Percentiles rank a stretch among this genome's conserved stretches.
Evolutionary conservation across 2,797 vertebrate species (phyloP).

Genomic region (Lepilemur septentrionalis): DNA sequence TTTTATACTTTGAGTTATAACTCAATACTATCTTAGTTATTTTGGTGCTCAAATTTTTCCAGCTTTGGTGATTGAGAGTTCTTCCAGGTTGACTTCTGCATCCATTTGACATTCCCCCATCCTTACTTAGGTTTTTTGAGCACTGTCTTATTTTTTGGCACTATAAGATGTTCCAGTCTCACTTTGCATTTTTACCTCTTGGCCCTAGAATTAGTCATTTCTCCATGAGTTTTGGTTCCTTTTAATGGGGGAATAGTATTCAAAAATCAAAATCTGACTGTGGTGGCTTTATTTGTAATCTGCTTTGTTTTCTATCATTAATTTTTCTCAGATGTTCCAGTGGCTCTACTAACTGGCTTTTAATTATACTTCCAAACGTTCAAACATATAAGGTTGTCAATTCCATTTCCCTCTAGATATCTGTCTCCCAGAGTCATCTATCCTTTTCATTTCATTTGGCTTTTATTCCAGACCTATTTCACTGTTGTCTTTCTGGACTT

Average conservation of each 20-base stretch:
- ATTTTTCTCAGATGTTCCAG: neutral
- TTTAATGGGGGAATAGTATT: neutral
- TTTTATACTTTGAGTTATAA: neutral
- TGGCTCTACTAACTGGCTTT: neutral
- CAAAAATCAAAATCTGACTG: neutral
- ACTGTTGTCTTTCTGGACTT: neutral
- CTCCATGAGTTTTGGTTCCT: neutral
- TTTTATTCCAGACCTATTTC: neutral
- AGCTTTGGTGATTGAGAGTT: neutral
- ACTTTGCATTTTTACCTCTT: neutral
- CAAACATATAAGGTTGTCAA: neutral
- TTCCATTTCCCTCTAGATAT: neutral
- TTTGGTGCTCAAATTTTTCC: neutral
- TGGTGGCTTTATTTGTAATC: conserved; percentile 6
- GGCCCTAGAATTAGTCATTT: neutral
- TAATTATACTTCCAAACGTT: conserved; percentile 6
- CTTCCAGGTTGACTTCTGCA: neutral
- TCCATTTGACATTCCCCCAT: neutral
- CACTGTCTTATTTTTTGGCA: neutral
- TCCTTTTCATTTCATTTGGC: neutral
- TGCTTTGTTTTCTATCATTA: neutral
- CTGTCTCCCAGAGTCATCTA: neutral
- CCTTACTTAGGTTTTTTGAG: neutral
- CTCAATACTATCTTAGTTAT: neutral
- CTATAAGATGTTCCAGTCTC: neutral